Evolutionary conservation across 2,797 vertebrate genomes (phyloP), one percentile per base, ranked within the genome.

Genomic region (Muraenolepis orangiensis): DNA sequence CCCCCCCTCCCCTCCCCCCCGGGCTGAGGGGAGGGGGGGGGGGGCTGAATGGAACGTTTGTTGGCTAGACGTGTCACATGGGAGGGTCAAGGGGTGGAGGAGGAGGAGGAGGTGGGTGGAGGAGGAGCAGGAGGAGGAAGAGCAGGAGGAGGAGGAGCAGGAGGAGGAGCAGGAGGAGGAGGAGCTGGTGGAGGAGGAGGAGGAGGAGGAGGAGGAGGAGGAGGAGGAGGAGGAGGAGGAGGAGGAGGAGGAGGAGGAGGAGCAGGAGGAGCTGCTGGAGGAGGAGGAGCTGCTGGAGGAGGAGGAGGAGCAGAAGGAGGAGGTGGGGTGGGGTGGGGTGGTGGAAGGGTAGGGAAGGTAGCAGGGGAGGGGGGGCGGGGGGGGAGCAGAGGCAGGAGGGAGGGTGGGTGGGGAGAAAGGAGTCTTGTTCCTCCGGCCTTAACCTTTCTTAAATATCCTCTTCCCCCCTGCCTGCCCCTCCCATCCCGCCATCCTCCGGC

Each of bases 11-110:
- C 90, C 89, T 87, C 32, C 3, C n/a, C 82, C 85, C 89, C 90
- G 89, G 85, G 75, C 67, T 77, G n/a, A n/a, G n/a, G n/a, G n/a
- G n/a, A n/a, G n/a, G n/a, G n/a, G n/a, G n/a, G n/a, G n/a, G n/a
- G n/a, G n/a, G n/a, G 79, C 89, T 93, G 89, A 93, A 93, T 93
- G 76, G 90, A 89, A 81, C 88, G 90, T 91, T 93, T 93, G 93
- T 93, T 93, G 91, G 91, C 90, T 90, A 88, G 84, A 90, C 87
- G 90, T 83, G 88, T 93, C 93, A 92, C 92, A 93, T 92, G 90
- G 92, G 92, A 93, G 92, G 90, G 89, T 91, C 89, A 88, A 90
- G 86, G 88, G 84, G 87, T 86, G 86, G 87, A 74, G 30, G 87
- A 88, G 87, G 90, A 91, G 90, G 92, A 92, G 91, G 90, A 23